These are phyloP conservation scores for Hirtodrosophila histrioides DNA, from an alignment of 2,888 invertebrate species.

Conservation along the genomic window DNA sequence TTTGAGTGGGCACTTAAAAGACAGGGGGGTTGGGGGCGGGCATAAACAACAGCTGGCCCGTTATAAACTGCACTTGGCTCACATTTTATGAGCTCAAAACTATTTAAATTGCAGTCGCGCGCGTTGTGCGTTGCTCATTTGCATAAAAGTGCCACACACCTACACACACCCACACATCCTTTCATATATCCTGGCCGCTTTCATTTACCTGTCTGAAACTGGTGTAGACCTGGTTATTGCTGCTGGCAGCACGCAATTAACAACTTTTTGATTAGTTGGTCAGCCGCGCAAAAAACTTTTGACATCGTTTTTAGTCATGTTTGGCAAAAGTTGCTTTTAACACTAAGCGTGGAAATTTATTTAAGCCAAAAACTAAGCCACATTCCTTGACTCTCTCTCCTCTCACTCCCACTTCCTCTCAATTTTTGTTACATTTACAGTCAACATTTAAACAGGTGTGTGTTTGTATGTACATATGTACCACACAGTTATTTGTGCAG, in stretches of 20 bases:
- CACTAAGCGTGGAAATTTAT: conserved; percentile 52
- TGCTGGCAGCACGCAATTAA: conserved; percentile 66
- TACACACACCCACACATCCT: neutral
- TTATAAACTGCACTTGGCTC: conserved; percentile 60
- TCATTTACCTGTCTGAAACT: conserved; percentile 1
- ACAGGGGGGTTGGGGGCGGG: neutral
- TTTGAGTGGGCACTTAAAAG: conserved; percentile 57
- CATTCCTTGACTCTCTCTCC: conserved; percentile 2
- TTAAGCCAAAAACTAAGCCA: conserved; percentile 49
- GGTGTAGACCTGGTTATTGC: conserved; percentile 45
- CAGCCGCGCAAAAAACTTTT: conserved; percentile 68
- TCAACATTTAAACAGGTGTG: conserved; percentile 20
- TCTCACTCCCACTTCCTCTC: neutral
- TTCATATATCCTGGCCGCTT: neutral
- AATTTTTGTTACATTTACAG: conserved; percentile 23
- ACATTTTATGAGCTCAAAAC: conserved; percentile 55
- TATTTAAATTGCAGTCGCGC: conserved; percentile 52
- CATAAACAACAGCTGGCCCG: conserved; percentile 59
- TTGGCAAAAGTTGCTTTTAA: conserved; percentile 44
- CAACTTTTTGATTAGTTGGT: conserved; percentile 74
- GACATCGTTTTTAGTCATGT: conserved; percentile 62
- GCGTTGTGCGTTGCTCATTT: conserved; percentile 36
- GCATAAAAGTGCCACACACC: conserved; percentile 35
- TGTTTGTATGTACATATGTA: conserved; percentile 32
- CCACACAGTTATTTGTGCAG: conserved; percentile 67